Conservation (phyloP, 2,797 vertebrate genomes). For the Clarias fuscus region DNA sequence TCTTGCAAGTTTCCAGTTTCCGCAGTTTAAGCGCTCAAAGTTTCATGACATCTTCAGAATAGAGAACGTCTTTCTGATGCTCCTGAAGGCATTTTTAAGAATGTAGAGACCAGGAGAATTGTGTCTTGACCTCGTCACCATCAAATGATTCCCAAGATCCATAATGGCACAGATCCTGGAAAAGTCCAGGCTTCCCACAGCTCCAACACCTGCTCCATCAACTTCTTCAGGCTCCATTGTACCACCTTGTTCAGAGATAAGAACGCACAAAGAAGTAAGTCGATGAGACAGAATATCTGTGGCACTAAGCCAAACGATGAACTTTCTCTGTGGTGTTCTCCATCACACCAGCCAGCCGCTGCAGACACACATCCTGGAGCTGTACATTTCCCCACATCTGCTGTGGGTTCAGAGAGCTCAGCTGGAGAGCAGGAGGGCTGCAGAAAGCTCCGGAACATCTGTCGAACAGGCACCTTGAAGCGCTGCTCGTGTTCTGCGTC, state of each 20-base stretch:
- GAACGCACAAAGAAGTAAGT: background rate
- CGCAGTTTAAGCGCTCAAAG: background rate
- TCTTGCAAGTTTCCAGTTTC: background rate
- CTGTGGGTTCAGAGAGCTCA: background rate
- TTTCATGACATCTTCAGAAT: background rate
- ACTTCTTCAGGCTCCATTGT: background rate
- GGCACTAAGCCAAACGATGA: background rate
- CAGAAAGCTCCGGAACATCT: background rate
- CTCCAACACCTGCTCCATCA: background rate
- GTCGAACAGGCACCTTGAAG: background rate
- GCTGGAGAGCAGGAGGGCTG: background rate
- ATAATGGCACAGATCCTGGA: no score
- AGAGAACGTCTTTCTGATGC: background rate
- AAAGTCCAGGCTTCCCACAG: background rate
- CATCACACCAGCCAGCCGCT: background rate
- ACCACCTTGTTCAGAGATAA: background rate
- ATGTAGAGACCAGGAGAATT: background rate
- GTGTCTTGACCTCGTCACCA: background rate
- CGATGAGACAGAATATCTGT: background rate
- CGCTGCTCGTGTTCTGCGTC: background rate
- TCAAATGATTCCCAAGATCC: background rate
- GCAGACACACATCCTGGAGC: background rate
- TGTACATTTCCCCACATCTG: background rate
- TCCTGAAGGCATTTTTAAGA: background rate
- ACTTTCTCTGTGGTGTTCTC: background rate